These are phyloP conservation scores for Eristalinus aeneus DNA, from an alignment of 2,888 invertebrate species.

Conservation along the genomic window DNA sequence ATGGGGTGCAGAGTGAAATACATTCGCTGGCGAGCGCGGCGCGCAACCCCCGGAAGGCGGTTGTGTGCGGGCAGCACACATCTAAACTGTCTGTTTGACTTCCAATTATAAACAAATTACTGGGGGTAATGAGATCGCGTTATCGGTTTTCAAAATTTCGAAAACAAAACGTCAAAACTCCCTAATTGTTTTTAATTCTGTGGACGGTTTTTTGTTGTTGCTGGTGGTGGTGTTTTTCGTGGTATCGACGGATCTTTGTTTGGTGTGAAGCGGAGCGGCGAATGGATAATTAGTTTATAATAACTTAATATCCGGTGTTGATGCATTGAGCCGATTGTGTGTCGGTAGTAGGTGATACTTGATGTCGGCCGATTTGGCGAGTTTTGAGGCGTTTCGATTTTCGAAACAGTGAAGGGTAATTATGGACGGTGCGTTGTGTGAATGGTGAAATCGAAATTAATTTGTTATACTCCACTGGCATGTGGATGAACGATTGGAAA, in stretches of 20 bases:
- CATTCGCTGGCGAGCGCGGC: neutral
- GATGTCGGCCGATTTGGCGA: neutral
- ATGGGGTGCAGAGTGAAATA: conserved; percentile 66
- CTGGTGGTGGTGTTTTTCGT: neutral
- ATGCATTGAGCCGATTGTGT: conserved; percentile 14
- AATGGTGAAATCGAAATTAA: neutral
- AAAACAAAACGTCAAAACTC: conserved; percentile 62
- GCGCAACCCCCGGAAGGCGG: conserved; percentile 23
- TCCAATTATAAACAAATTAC: conserved; percentile 70
- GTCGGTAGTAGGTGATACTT: neutral
- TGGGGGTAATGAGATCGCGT: conserved; percentile 68
- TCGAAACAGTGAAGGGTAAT: neutral
- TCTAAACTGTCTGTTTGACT: conserved; percentile 58
- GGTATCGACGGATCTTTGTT: neutral
- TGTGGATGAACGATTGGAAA: neutral
- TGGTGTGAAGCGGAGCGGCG: conserved; percentile 50
- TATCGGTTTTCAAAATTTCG: conserved; percentile 65
- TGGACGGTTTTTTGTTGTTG: neutral
- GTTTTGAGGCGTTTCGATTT: neutral
- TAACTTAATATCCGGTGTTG: conserved; percentile 57
- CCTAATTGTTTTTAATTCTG: conserved; percentile 55
- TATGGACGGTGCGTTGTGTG: neutral
- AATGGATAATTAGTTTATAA: conserved; percentile 66
- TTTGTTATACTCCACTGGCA: neutral
- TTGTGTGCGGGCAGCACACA: neutral